Base-by-base conservation (phyloP, 2,797 vertebrate genomes). In the Buceros bicornis region DNA sequence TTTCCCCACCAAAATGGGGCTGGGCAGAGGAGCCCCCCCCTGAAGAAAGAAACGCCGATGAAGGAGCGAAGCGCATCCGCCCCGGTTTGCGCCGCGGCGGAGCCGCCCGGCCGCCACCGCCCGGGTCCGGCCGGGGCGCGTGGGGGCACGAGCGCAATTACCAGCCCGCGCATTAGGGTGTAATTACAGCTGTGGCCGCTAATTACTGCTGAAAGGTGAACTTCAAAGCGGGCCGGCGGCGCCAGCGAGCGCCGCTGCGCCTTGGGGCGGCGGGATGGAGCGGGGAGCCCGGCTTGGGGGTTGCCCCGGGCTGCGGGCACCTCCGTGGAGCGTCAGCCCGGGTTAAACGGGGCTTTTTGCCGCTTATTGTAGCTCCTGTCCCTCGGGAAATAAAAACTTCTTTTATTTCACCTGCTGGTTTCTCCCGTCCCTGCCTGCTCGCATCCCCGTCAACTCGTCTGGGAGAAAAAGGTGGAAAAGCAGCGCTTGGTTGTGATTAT, bases 161-260 rank as follows among this genome's bases (percentile, higher is more conserved):
- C 58, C 91, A 96, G 88, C 25, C 61, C 14, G n/a, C 82, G 84
- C 25, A 6, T 45, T 88, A 92, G 92, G 61, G 82, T 90, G 83
- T 97, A 97, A 97, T 96, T 96, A 96, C 77, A 81, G 60, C 82
- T 70, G 58, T 72, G 53, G 57, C 43, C 48, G 93, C 86, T 96
- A 96, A 97, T 97, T 97, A 97, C 89, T 64, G 29, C 70, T 26
- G 81, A 40, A 51, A 93, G 89, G 95, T 95, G 94, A 91, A 62
- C 37, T 76, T 58, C 43, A 24, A 53, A 86, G 66, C n/a, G 64
- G 73, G 20, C 19, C 5, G 26, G 53, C 31, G 56, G 35, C 70
- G 67, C 7, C 35, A 16, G 20, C 24, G 3, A 48, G 22, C 2
- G 22, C 5, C 8, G 20, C 51, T 47, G 42, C 15, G 11, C 11